Evolutionary conservation across 2,888 invertebrate genomes (phyloP).

Genomic region (Acanthosepion pharaonis): DNA sequence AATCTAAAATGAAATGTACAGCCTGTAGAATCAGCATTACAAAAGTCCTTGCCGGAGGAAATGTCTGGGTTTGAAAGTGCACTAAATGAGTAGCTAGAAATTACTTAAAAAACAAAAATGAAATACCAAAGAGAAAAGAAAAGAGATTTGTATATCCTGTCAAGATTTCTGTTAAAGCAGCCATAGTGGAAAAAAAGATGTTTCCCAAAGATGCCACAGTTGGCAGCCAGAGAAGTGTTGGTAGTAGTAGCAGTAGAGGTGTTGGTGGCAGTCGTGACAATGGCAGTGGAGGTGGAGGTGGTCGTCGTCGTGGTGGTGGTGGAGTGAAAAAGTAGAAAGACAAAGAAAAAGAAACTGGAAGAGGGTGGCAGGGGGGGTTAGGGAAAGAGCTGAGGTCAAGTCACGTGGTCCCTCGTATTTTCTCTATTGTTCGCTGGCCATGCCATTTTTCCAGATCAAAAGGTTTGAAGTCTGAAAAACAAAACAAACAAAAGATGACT

Average conservation of each 20-base stretch:
- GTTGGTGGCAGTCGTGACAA: neutral
- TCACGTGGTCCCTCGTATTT: slow-evolving; percentile 47
- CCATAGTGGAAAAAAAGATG: neutral
- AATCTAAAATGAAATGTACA: neutral
- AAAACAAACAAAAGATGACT: slow-evolving; percentile 45
- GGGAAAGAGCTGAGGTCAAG: slow-evolving; percentile 33
- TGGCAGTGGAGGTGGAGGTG: neutral
- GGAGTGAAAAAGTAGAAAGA: neutral
- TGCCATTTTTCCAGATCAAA: slow-evolving; percentile 94
- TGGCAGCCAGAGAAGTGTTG: neutral
- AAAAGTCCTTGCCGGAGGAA: neutral
- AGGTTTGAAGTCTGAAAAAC: slow-evolving; percentile 84
- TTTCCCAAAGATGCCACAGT: neutral
- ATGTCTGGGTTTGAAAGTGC: neutral
- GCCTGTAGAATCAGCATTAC: neutral
- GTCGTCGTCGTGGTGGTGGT: neutral
- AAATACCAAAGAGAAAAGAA: neutral
- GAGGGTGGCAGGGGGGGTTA: neutral
- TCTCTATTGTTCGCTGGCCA: slow-evolving; percentile 68
- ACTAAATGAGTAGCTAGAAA: neutral
- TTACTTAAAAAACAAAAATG: neutral
- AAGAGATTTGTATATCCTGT: neutral
- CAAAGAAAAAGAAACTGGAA: neutral
- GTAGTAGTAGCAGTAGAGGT: neutral
- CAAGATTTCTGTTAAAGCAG: neutral